Percentiles rank a stretch among this genome's conserved stretches.
Conservation (phyloP, 2,797 vertebrate genomes). For the Halcyon chelicuti region DNA sequence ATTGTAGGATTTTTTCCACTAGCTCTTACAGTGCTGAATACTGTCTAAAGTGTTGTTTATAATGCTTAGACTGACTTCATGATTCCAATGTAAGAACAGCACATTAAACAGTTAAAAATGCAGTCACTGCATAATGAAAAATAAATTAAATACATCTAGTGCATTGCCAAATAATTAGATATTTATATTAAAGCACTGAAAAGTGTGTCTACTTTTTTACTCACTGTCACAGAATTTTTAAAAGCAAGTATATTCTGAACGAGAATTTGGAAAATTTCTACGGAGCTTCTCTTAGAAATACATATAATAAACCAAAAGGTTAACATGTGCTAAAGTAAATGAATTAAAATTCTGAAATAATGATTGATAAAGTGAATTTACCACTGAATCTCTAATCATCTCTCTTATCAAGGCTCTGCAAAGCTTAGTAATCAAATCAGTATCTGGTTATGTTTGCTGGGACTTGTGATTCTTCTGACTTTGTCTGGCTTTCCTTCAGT, state of each 20-base stretch:
- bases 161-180: neutral
- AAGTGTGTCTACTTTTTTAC: neutral
- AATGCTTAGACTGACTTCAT: neutral
- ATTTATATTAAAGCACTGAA: neutral
- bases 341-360: neutral
- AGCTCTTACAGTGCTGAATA: neutral
- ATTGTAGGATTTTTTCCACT: slow-evolving; percentile 11
- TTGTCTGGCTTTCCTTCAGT: neutral
- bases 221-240: neutral
- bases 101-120: neutral
- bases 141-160: neutral
- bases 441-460: neutral
- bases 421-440: neutral
- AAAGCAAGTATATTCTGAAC: neutral
- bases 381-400: neutral
- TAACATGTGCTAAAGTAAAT: neutral
- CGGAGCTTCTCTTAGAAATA: neutral
- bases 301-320: neutral
- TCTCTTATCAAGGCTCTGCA: neutral
- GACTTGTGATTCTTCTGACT: neutral
- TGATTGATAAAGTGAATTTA: neutral
- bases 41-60: neutral
- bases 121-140: neutral
- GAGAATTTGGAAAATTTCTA: neutral
- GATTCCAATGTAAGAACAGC: neutral